Conservation (phyloP, 2,888 invertebrate genomes). For the Mongoloraphidia duomilia region DNA sequence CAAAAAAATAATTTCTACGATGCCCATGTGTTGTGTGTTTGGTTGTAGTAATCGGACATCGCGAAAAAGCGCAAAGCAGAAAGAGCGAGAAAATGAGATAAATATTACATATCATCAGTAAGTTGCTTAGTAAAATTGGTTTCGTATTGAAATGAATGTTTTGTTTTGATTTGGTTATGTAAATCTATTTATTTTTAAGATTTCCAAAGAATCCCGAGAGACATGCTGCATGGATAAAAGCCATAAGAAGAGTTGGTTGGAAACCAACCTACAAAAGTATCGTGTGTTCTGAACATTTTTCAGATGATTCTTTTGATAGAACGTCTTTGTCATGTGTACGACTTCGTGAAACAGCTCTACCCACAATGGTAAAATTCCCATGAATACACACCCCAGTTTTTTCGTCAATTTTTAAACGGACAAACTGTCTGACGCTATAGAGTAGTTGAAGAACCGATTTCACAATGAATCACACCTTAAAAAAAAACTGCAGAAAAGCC, state of each 20-base stretch:
- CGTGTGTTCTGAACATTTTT: constrained; percentile 2
- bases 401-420: too few relatives aligned
- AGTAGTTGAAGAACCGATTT: too few relatives aligned
- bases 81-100: background rate
- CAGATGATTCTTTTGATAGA: constrained; percentile 1
- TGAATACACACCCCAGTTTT: too few relatives aligned
- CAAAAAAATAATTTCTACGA: background rate
- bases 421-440: too few relatives aligned
- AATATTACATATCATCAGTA: background rate
- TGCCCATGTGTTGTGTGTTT: background rate
- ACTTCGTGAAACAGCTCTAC: background rate
- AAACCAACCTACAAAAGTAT: background rate
- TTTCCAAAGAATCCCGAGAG: background rate
- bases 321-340: constrained; percentile 2
- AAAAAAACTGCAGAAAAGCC: too few relatives aligned
- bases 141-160: background rate
- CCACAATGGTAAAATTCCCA: too few relatives aligned
- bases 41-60: constrained; percentile 1
- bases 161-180: background rate
- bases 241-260: constrained; percentile 3
- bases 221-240: constrained; percentile 1
- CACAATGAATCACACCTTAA: too few relatives aligned
- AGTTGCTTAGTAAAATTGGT: background rate
- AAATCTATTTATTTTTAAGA: background rate
- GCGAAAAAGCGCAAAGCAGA: background rate